Percentiles rank a stretch among this genome's conserved stretches.
These are phyloP conservation scores for Balaeniceps rex DNA, from an alignment of 2,113 vertebrate species.

Conservation along the genomic window DNA sequence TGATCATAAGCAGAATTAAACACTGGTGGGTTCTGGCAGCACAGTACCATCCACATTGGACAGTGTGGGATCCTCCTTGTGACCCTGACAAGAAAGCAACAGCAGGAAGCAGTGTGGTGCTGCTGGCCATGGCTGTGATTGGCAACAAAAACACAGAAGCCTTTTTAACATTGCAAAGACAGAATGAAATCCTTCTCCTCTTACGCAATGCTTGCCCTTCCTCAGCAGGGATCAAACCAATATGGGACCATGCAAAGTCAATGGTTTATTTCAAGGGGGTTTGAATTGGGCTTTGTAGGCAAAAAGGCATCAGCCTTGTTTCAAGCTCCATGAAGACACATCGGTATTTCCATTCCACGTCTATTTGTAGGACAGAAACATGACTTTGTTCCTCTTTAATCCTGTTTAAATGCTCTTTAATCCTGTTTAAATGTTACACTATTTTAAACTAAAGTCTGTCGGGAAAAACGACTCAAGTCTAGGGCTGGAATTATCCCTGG, in stretches of 20 bases:
- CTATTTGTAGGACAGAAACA: background rate
- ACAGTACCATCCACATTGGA: background rate
- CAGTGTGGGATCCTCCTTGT: background rate
- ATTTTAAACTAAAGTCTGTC: background rate
- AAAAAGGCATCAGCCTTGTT: background rate
- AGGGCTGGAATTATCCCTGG: background rate
- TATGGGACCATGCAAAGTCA: conserved; percentile 5
- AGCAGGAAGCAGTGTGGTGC: background rate
- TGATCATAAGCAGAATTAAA: background rate
- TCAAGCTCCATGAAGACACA: background rate
- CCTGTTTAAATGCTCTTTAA: background rate
- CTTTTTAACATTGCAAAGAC: conserved; percentile 26
- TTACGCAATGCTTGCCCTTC: background rate
- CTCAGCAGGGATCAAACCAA: conserved; percentile 31
- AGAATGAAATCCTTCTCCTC: conserved; percentile 7
- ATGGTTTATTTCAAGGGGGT: conserved; percentile 24
- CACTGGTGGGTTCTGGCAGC: background rate
- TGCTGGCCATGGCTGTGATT: background rate
- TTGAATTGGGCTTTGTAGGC: conserved; percentile 40
- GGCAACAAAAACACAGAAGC: conserved; percentile 4
- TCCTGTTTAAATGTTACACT: background rate
- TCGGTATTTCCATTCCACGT: background rate
- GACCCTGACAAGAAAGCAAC: background rate
- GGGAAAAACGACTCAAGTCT: background rate
- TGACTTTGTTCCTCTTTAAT: background rate